Conservation (phyloP, 2,113 vertebrate genomes). For the Epinephelus lanceolatus region DNA sequence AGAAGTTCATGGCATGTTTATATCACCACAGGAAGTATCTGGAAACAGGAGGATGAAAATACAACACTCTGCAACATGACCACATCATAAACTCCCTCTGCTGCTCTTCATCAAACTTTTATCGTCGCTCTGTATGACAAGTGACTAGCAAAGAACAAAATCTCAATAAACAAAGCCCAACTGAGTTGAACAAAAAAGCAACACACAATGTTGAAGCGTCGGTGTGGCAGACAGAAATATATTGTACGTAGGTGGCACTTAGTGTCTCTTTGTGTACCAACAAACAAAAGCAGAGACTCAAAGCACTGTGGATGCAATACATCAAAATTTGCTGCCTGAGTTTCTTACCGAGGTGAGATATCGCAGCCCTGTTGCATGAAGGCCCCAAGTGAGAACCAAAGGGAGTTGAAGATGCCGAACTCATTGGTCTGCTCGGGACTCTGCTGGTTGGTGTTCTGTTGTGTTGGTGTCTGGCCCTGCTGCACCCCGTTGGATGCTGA, state of each 20-base stretch:
- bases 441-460: slow-evolving; percentile 87
- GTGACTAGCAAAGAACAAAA: slow-evolving; percentile 28
- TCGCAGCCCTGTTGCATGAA: slow-evolving; percentile 99
- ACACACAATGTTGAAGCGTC: slow-evolving; percentile 10
- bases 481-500: slow-evolving; percentile 84
- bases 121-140: slow-evolving; percentile 29
- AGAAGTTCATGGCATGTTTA: slow-evolving; percentile 12
- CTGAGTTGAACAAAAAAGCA: slow-evolving; percentile 35
- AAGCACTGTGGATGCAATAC: neutral
- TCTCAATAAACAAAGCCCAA: slow-evolving; percentile 54
- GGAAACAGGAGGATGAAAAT: slow-evolving; percentile 4
- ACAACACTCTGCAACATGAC: slow-evolving; percentile 39
- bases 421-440: slow-evolving; percentile 91
- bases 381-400: slow-evolving; percentile 98
- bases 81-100: slow-evolving; percentile 43
- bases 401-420: slow-evolving; percentile 99
- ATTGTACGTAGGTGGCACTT: slow-evolving; percentile 29
- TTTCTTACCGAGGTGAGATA: slow-evolving; percentile 95
- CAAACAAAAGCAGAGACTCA: slow-evolving; percentile 34
- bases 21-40: neutral
- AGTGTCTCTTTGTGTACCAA: slow-evolving; percentile 36
- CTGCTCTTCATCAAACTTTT: slow-evolving; percentile 52
- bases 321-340: neutral
- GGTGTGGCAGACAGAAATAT: slow-evolving; percentile 40
- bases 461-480: slow-evolving; percentile 88